phyloP scores from a whole-genome alignment of 2,113 vertebrate species.

The Salvator merianae region DNA sequence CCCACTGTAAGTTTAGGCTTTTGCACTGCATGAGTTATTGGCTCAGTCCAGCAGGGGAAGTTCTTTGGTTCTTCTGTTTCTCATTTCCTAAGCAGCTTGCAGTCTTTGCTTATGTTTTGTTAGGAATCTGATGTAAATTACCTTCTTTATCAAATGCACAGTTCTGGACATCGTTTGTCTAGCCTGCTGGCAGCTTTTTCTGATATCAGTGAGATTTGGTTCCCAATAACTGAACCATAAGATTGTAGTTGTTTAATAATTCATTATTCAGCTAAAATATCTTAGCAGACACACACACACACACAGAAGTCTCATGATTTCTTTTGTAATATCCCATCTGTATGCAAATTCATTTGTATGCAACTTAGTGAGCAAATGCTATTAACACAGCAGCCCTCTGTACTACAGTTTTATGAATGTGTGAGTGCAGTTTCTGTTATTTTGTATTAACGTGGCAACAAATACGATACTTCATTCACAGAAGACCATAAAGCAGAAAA shows the following conservation, averaged over 20 bases:
- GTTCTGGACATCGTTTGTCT: neutral
- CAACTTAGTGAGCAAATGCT: constrained; percentile 73
- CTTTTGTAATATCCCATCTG: constrained; percentile 75
- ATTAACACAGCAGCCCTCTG: constrained; percentile 58
- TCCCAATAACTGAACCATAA: neutral
- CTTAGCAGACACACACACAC: constrained; percentile 70
- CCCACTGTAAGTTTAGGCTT: too few relatives aligned
- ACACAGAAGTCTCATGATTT: constrained; percentile 71
- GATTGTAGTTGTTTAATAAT: constrained; percentile 26
- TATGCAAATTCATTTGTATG: constrained; percentile 76
- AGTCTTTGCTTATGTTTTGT: neutral
- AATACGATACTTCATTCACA: constrained; percentile 39
- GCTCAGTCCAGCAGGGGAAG: too few relatives aligned
- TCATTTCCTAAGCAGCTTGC: neutral
- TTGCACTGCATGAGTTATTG: too few relatives aligned
- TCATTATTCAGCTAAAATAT: constrained; percentile 61
- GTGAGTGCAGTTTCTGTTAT: constrained; percentile 63
- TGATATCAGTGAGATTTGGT: neutral
- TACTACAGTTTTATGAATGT: constrained; percentile 65
- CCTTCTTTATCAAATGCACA: neutral
- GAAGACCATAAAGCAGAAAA: constrained; percentile 41
- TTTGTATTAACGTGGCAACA: constrained; percentile 56
- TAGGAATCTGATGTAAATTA: neutral
- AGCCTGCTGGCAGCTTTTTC: neutral
- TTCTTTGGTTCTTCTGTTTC: neutral